Percentiles rank a stretch among this genome's conserved stretches.
Conservation (phyloP, 2,797 vertebrate genomes). For the Rhinogobio ventralis region DNA sequence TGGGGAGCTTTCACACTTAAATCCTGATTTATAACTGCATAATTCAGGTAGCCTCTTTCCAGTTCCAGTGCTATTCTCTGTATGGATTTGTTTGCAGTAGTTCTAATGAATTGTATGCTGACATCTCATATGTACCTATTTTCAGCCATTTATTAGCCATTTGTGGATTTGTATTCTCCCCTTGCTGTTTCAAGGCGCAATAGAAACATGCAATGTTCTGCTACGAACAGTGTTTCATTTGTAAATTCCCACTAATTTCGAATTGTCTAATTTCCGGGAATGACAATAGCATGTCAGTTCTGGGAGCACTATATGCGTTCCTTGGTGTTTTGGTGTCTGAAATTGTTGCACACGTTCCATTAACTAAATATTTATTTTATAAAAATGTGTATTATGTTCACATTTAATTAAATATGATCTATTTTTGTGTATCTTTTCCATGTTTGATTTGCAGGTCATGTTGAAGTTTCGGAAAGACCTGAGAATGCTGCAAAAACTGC, state of each 20-base stretch:
- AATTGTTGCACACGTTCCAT: neutral
- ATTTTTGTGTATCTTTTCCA: neutral
- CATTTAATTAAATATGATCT: neutral
- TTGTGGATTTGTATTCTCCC: neutral
- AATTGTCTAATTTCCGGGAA: no score
- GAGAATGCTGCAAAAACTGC: constrained; percentile 16
- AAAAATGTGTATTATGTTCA: neutral
- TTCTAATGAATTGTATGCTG: constrained; percentile 31
- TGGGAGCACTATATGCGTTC: no score
- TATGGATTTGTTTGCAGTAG: constrained; percentile 23
- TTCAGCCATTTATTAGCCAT: constrained; percentile 12
- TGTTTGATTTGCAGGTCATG: neutral
- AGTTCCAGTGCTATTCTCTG: constrained; percentile 2
- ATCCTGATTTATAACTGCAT: constrained; percentile 42
- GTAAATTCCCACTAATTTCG: neutral
- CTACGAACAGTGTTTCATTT: neutral
- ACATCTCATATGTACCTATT: neutral
- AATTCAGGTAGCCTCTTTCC: constrained; percentile 31
- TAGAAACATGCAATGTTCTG: neutral
- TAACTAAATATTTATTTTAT: neutral
- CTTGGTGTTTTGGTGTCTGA: neutral
- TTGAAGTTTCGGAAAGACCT: constrained; percentile 12
- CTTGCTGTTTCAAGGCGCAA: neutral
- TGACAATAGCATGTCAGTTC: no score
- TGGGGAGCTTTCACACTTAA: constrained; percentile 46